A percentile compares a stretch with the other conserved stretches of the same genome.
These are phyloP conservation scores for Tachyglossus aculeatus DNA, from an alignment of 2,797 vertebrate genomes.

Conservation along the genomic window DNA sequence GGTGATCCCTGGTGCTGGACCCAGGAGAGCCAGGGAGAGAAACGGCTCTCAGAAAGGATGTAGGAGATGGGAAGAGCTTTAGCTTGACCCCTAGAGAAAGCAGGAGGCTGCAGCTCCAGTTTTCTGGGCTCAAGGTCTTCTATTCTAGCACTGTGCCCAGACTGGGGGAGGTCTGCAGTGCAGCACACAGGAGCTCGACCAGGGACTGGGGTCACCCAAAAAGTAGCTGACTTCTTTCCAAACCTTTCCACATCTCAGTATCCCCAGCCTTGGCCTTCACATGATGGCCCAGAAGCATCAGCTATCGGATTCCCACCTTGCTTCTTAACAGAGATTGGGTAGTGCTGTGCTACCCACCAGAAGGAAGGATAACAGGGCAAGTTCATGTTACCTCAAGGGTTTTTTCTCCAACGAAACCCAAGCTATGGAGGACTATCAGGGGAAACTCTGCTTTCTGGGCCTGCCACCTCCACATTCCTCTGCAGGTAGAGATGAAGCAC, in stretches of 20 bases:
- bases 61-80: slow-evolving; percentile 66
- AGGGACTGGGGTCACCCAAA: background rate
- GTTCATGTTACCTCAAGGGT: slow-evolving; percentile 65
- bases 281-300: slow-evolving; percentile 66
- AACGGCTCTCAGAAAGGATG: slow-evolving; percentile 70
- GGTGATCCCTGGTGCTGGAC: slow-evolving; percentile 55
- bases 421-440: slow-evolving; percentile 39
- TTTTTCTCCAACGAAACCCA: slow-evolving; percentile 67
- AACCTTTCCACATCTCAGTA: no score
- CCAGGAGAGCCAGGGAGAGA: slow-evolving; percentile 74
- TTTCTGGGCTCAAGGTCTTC: slow-evolving; percentile 32
- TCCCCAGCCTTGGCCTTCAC: slow-evolving; percentile 55
- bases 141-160: background rate
- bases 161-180: slow-evolving; percentile 23
- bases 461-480: no score
- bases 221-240: slow-evolving; percentile 23
- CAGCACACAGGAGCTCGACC: slow-evolving; percentile 24
- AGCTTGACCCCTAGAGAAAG: slow-evolving; percentile 74
- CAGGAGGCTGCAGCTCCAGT: slow-evolving; percentile 24
- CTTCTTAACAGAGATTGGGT: slow-evolving; percentile 68
- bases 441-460: background rate
- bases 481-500: no score
- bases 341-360: slow-evolving; percentile 62
- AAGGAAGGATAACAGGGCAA: slow-evolving; percentile 66
- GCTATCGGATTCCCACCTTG: slow-evolving; percentile 66